Evolutionary conservation across 2,113 vertebrate genomes (phyloP), one percentile per base, ranked within the genome.

Genomic region (Anas platyrhynchos): DNA sequence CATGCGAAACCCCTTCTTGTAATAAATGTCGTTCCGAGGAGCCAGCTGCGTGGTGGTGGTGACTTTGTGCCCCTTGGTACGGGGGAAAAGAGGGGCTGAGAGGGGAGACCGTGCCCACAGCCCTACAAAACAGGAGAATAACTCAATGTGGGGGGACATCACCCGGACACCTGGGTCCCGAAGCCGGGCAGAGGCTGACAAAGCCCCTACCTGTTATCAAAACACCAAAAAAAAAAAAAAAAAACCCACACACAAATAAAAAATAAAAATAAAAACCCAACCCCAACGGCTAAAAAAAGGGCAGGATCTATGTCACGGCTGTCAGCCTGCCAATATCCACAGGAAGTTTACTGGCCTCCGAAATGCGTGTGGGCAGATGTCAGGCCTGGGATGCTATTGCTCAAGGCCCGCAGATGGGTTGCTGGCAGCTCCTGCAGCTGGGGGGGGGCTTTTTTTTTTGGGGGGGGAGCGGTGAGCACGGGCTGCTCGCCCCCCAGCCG

Each of bases 311-410:
- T 85, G 87, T 91, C 87, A 74, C 72, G 80, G 0, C 26, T 97
- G 95, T 89, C 95, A 71, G 71, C 72, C 87, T 54, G 96, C 93
- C 96, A 96, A 76, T 0, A 52, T 23, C 84, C 95, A 96, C 96
- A 97, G 95, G 96, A 97, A 96, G 93, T 85, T 93, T 94, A 59
- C 89, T 91, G 93, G 94, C 87, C 91, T 91, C 74, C 58, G 2
- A 87, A 56, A 65, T 7, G 74, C 1, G 50, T 79, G 96, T 97
- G 93, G 96, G 96, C 96, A 94, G 95, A 91, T 76, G 91, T 65
- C 93, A 93, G 94, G 44, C 91, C 56, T 5, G 83, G 91, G 87
- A 94, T 92, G 89, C 68, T 78, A 11, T 69, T 79, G 91, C 91
- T 93, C 93, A 92, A 52, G n/a, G 55, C 18, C 38, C 6, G 44